Conservation (phyloP, 1,140 invertebrate species). For the Brachystomella parvula region DNA sequence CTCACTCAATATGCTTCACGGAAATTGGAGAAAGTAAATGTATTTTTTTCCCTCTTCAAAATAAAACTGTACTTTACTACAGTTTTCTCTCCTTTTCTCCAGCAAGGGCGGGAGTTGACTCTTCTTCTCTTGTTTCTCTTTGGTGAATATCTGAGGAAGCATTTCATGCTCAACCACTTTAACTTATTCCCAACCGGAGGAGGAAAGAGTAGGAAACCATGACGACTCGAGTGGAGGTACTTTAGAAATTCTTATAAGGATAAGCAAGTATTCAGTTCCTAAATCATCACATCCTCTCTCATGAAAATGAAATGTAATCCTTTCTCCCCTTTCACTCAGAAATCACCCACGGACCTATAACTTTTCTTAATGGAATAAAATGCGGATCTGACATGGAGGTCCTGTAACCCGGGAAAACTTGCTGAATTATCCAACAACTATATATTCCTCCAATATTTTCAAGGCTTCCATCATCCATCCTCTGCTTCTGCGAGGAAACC, state of each 20-base stretch:
- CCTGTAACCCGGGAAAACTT: not conserved
- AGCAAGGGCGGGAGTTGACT: too few relatives aligned
- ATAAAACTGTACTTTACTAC: constrained; percentile 1
- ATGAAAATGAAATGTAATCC: constrained; percentile 13
- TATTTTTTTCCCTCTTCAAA: not conserved
- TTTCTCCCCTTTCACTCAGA: not conserved
- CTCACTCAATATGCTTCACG: not conserved
- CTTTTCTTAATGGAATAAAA: not conserved
- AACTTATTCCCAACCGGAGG: constrained; percentile 1
- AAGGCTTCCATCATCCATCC: too few relatives aligned
- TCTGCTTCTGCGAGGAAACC: too few relatives aligned
- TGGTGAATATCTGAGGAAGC: not conserved
- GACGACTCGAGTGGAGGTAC: constrained; percentile 6
- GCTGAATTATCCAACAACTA: not conserved
- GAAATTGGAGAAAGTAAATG: not conserved
- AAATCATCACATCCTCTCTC: constrained; percentile 11
- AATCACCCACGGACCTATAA: not conserved
- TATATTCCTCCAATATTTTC: not conserved
- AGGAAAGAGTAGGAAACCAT: not conserved
- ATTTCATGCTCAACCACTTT: constrained; percentile 7
- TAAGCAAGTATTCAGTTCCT: not conserved
- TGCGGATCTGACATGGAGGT: not conserved
- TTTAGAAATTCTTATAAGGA: not conserved
- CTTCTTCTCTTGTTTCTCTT: constrained; percentile 6
- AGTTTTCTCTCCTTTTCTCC: not conserved